Conservation (phyloP, 2,797 vertebrate genomes). For the Sebastes steindachneri region DNA sequence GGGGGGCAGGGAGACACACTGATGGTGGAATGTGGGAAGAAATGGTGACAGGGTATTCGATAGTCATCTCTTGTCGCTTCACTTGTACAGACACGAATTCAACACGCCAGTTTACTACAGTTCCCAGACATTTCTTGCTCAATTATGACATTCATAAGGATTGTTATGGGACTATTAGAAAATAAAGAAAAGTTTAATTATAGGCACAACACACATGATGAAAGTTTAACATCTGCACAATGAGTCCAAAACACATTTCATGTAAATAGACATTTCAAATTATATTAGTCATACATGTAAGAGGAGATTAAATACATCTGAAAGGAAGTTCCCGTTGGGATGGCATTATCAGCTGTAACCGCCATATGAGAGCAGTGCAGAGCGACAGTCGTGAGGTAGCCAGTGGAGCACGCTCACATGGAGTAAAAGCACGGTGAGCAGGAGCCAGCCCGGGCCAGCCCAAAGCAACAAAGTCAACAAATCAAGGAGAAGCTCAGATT, state of each 20-base stretch:
- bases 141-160: neutral
- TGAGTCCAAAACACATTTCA: neutral
- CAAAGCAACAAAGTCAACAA: no score
- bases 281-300: no score
- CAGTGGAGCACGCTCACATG: no score
- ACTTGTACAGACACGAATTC: slow-evolving; percentile 48
- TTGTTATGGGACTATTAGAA: neutral
- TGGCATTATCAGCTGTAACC: no score
- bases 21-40: slow-evolving; percentile 64
- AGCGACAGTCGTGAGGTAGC: no score
- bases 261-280: neutral
- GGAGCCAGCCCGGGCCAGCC: no score
- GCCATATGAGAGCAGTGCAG: no score
- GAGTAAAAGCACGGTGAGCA: no score
- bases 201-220: neutral
- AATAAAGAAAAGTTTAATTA: neutral
- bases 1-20: slow-evolving; percentile 42
- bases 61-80: slow-evolving; percentile 29
- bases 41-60: slow-evolving; percentile 43
- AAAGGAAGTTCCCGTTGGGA: neutral
- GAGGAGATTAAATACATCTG: neutral
- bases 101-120: neutral
- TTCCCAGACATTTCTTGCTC: neutral
- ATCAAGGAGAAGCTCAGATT: no score
- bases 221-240: neutral